Evolutionary conservation across 2,888 invertebrate genomes (phyloP).

Genomic region (Limnephilus lunatus): DNA sequence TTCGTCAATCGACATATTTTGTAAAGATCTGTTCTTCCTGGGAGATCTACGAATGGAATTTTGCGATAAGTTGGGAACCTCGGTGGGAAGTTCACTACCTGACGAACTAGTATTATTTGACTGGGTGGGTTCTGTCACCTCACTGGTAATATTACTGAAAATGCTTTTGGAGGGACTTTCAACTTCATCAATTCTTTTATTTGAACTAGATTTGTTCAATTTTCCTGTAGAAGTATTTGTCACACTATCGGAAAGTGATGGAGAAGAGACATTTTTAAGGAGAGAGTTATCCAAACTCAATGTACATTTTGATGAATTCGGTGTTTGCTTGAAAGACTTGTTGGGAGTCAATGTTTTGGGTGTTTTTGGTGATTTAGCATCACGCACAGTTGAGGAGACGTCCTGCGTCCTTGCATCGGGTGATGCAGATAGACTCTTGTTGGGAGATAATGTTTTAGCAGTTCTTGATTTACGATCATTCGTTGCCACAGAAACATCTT

Average conservation of each 20-base stretch:
- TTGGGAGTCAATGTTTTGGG: neutral
- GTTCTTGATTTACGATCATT: neutral
- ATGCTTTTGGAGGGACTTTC: neutral
- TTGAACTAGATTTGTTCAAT: neutral
- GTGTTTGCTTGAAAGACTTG: slow-evolving; percentile 2
- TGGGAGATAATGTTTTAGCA: neutral
- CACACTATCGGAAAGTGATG: neutral
- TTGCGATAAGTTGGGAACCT: neutral
- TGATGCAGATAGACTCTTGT: neutral
- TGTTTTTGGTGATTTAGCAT: neutral
- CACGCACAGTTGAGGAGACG: neutral
- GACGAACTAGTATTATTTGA: neutral
- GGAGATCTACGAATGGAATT: neutral
- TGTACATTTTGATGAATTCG: neutral
- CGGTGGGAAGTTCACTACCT: neutral
- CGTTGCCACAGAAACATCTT: neutral
- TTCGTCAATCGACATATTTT: neutral
- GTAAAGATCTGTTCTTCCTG: neutral
- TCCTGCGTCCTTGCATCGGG: neutral
- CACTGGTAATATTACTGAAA: neutral
- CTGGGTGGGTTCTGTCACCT: neutral
- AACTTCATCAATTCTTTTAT: neutral
- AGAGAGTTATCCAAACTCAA: neutral
- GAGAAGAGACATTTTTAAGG: neutral
- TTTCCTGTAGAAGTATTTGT: neutral